These are phyloP conservation scores for Sesamia inferens DNA, from an alignment of 2,888 invertebrate genomes.

Conservation along the genomic window DNA sequence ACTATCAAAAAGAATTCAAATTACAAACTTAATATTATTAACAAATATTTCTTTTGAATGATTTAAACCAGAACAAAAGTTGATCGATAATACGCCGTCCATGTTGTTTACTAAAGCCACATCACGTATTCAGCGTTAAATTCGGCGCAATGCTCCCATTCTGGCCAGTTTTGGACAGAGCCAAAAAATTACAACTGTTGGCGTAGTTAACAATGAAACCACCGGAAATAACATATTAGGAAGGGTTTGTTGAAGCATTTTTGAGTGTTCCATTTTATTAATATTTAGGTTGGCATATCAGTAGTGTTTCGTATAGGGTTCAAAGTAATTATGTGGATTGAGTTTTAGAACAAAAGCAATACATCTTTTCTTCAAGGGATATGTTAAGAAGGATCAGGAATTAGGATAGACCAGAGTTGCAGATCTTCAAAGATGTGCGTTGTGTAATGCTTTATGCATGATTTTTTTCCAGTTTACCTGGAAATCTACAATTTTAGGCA, in stretches of 20 bases:
- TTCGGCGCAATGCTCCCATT: constrained; percentile 33
- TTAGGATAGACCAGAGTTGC: neutral
- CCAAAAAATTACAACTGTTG: constrained; percentile 37
- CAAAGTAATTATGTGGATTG: neutral
- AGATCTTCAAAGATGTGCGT: neutral
- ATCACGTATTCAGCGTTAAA: constrained; percentile 13
- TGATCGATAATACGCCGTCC: neutral
- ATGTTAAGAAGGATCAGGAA: neutral
- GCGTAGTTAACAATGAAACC: constrained; percentile 37
- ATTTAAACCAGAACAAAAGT: neutral
- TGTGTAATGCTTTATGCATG: neutral
- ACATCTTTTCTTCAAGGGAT: neutral
- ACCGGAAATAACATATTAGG: constrained; percentile 49
- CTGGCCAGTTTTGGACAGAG: constrained; percentile 29
- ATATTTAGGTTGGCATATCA: constrained; percentile 19
- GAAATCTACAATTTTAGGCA: neutral
- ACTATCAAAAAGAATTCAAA: neutral
- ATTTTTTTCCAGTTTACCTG: neutral
- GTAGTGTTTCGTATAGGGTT: neutral
- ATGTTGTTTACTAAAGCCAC: neutral
- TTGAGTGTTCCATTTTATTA: constrained; percentile 25
- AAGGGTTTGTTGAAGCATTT: constrained; percentile 34
- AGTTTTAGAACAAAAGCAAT: neutral
- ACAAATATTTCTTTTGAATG: neutral
- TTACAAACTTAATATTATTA: neutral